Conservation (phyloP, 1,140 invertebrate species). For the Temnothorax longispinosus region DNA sequence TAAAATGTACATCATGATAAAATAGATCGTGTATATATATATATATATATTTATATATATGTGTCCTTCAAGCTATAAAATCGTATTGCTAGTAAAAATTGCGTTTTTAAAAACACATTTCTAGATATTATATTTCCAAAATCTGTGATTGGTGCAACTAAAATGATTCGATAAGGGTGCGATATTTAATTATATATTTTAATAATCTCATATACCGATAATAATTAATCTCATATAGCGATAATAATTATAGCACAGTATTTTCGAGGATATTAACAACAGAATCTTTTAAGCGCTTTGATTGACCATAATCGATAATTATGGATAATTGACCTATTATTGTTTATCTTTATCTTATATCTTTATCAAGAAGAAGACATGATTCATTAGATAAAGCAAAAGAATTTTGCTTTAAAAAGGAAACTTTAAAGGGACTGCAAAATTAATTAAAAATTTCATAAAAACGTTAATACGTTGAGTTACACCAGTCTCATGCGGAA, state of each 20-base stretch:
- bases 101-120: constrained; percentile 43
- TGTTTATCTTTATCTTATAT: background rate
- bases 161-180: background rate
- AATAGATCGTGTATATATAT: constrained; percentile 54
- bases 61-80: constrained; percentile 44
- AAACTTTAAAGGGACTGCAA: background rate
- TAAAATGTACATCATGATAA: constrained; percentile 68
- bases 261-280: background rate
- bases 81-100: constrained; percentile 63
- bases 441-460: background rate
- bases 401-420: background rate
- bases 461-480: background rate
- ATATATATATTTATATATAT: constrained; percentile 37
- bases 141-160: constrained; percentile 25
- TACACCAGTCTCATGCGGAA: constrained; percentile 20
- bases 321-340: background rate
- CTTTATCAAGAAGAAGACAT: background rate
- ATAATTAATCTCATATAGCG: background rate
- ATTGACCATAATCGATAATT: constrained; percentile 5
- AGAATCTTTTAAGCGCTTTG: background rate
- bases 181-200: background rate
- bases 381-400: background rate
- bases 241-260: background rate
- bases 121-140: constrained; percentile 37
- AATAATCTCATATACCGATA: background rate